phyloP scores from a whole-genome alignment of 2,113 vertebrate genomes.

The Urocitellus parryii region DNA sequence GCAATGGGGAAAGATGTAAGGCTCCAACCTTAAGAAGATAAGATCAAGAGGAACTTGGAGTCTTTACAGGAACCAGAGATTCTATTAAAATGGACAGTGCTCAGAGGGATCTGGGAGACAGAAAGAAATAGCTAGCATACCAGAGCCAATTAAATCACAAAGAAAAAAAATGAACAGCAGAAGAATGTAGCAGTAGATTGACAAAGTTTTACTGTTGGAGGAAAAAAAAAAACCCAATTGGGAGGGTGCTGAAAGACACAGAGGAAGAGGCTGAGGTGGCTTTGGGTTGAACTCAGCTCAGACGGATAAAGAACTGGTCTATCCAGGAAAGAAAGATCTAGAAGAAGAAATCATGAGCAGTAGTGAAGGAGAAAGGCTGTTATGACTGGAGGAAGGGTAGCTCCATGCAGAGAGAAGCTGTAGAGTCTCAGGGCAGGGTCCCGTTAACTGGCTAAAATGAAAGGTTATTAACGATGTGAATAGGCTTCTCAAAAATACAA shows the following conservation, averaged over 20 bases:
- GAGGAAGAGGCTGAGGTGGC: neutral
- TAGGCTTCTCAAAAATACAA: neutral
- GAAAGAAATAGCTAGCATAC: neutral
- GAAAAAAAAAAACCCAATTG: neutral
- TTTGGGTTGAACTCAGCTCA: no score
- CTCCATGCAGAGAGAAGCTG: accelerated
- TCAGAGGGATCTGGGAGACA: neutral
- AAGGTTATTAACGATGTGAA: no score
- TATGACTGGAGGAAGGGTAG: neutral
- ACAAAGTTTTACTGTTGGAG: neutral
- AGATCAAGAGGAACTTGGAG: neutral
- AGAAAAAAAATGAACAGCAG: neutral
- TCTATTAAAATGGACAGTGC: neutral
- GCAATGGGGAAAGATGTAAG: neutral
- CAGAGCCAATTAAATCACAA: neutral
- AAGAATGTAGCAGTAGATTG: neutral
- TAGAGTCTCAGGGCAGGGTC: neutral
- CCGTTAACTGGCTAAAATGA: neutral
- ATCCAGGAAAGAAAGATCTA: neutral
- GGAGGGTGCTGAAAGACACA: neutral
- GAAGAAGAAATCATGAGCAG: neutral
- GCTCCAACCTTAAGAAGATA: neutral
- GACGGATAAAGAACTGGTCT: neutral
- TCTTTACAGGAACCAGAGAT: neutral
- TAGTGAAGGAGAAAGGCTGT: neutral